Base-by-base conservation (phyloP, 2,888 invertebrate genomes). In the Phengaris alcon region DNA sequence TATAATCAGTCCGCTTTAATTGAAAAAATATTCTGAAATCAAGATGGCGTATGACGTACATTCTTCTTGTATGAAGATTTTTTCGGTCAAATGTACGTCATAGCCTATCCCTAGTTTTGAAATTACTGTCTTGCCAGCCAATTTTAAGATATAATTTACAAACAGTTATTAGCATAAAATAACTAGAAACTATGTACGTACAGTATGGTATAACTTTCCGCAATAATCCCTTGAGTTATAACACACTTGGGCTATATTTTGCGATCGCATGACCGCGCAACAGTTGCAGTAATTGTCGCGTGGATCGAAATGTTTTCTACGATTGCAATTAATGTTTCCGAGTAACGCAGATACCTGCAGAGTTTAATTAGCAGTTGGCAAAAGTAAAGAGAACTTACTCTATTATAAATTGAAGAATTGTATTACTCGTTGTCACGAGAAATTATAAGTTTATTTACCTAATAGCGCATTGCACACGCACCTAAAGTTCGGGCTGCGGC, bases 301-400 rank as follows among this genome's bases (percentile, higher is more conserved):
- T 74, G 74, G 64, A 15, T 35, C 74, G 74, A n/a, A 74, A 68
- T 68, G 55, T 51, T 74, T 74, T 68, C 74, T 74, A 35, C 52
- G 54, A 52, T 74, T 68, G 52, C 46, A 74, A 74, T 74, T 74
- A 74, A 74, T 75, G 75, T 69, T 55, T 22, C 69, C 75, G 57
- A 55, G 57, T 57, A 70, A 70, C 70, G 69, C 75, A 75, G 69
- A 70, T 75, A 75, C 55, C 75, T 70, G 75, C 75, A 75, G 75
- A 52, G 52, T 72, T 69, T 70, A 75, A 64, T 64, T 64, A 64
- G 64, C 64, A 64, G 64, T 64, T 64, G 12, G 64, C 64, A 64
- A 64, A 12, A 10, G 2, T 12, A 9, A 52, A 12, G 52, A 64
- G 13, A 64, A 64, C 35, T 64, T 13, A 35, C 13, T 35, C 44